Evolutionary conservation across 2,888 invertebrate genomes (phyloP), one percentile per base, ranked within the genome.

Genomic region (Aradus depressus): DNA sequence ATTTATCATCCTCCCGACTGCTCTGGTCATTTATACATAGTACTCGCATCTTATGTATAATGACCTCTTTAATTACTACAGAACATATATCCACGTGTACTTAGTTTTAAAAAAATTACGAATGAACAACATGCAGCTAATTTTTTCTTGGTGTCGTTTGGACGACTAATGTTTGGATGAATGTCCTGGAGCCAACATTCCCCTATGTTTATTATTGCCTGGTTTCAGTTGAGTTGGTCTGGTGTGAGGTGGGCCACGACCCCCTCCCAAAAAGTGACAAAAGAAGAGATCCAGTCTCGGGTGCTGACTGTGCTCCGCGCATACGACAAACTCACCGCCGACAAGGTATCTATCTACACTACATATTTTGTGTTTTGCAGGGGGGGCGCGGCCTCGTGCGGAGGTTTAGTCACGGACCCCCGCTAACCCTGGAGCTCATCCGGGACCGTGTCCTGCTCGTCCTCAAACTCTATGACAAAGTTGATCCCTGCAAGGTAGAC

Each of bases 381-480:
- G 47, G 26, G 18, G 10, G 45, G 10, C 21, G n/a, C 35, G 32
- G 42, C 34, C 50, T 50, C 19, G 57, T 49, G 44, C 59, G 61
- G 41, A 48, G 45, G 50, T 62, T 60, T 55, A 58, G 60, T 43
- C 49, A 56, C 41, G 60, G 56, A 35, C 56, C 80, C 60, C 89
- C 89, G 59, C 74, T 90, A 64, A 76, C 86, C 59, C 73, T 91
- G 68, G 83, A 86, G 65, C 76, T 86, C 64, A 85, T 95, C 70
- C 72, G 77, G 67, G 84, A 89, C 68, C 79, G 98, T 68, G 92
- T 97, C 60, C 73, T 95, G 64, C 83, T 98, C 71, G 91, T 96
- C 60, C 81, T 98, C 65, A 87, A 88, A 75, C 81, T 97, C 62
- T 98, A 91, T 76, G 98, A 98, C 77, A 98, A 98, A 82, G 76